Evolutionary conservation across 2,797 vertebrate genomes (phyloP), one percentile per base, ranked within the genome.

Genomic region (Salarias fasciatus): DNA sequence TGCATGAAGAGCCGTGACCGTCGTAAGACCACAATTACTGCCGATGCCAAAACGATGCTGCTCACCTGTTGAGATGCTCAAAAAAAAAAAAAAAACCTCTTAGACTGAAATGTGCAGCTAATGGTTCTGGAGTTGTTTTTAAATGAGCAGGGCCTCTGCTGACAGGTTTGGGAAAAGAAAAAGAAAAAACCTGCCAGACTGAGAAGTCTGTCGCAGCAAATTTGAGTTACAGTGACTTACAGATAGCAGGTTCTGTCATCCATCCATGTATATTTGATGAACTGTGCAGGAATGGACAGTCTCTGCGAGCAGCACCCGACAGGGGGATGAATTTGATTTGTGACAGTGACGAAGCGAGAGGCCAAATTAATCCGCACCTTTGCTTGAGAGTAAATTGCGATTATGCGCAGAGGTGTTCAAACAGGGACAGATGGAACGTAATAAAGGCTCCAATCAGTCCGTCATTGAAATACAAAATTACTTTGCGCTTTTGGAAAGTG

Each of bases 121-220:
- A 72, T 69, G 50, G 37, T 45, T 44, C 5, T 2, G 7, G 51
- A 75, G 40, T 44, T 58, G 49, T 66, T 68, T 69, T 46, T 5
- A 11, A 78, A 64, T 48, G 29, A 75, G 18, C 24, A 1, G 6
- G 24, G n/a, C 14, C 11, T 55, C 53, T 14, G 53, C 36, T 70
- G 74, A 75, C 68, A 74, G 43, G 42, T 48, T 50, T 44, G 38
- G 45, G 43, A 63, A 80, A 82, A 64, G 52, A 66, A 67, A 11
- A 38, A 2, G 9, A 78, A 82, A 64, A 52, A 66, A 69, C 12
- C 42, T 2, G 9, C 6, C 29, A 55, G 53, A 68, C 42, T 44
- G 61, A 72, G 47, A 58, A 48, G 54, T 43, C 53, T 61, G 70
- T 53, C 75, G 58, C 30, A 47, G 56, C 28, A 53, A 70, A 70